Evolutionary conservation across 2,888 invertebrate species (phyloP).

Genomic region (Nomada lathburiana): DNA sequence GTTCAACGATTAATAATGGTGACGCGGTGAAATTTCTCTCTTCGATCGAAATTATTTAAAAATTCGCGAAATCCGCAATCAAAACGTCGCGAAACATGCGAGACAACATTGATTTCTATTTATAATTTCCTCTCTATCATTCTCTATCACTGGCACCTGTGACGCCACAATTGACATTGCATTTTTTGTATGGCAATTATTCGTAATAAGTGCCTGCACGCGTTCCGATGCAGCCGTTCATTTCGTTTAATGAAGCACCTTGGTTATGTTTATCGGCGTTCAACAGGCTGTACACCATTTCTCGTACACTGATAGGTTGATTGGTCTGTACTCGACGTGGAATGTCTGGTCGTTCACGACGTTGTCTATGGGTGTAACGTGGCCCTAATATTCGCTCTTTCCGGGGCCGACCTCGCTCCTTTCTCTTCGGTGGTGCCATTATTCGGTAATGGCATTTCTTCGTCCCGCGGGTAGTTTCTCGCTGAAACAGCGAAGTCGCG

Average conservation of each 20-base stretch:
- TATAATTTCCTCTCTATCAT: too few species aligned
- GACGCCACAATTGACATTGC: too few species aligned
- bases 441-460: constrained; percentile 42
- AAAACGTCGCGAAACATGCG: too few species aligned
- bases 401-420: constrained; percentile 1
- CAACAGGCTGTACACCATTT: constrained; percentile 60
- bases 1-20: too few species aligned
- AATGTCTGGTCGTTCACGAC: constrained; percentile 39
- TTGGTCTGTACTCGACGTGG: constrained; percentile 17
- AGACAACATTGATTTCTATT: too few species aligned
- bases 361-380: constrained; percentile 21
- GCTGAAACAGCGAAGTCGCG: constrained; percentile 22
- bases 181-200: too few species aligned
- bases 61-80: too few species aligned
- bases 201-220: neutral
- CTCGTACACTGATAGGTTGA: constrained; percentile 40
- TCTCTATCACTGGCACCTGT: too few species aligned
- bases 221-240: neutral
- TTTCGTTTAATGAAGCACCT: constrained; percentile 23
- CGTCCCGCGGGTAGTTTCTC: neutral
- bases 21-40: too few species aligned
- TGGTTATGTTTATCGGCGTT: constrained; percentile 56
- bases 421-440: constrained; percentile 59
- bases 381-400: constrained; percentile 28
- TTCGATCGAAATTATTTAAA: too few species aligned